These are phyloP conservation scores for Lasioglossum villosulum DNA, from an alignment of 2,888 invertebrate genomes.

Conservation along the genomic window DNA sequence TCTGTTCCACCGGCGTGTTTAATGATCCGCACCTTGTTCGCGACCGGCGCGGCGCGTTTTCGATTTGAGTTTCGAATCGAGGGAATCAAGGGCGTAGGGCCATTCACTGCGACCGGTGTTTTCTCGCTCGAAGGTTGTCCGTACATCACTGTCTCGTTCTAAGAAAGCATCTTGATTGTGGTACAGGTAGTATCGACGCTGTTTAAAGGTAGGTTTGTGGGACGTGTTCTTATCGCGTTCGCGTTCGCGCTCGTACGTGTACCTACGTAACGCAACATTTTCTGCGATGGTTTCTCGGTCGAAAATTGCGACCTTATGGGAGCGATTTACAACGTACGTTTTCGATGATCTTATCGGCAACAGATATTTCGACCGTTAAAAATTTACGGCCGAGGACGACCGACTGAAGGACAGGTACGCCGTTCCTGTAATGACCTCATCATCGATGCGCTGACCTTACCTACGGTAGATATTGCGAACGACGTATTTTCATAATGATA, in stretches of 20 bases:
- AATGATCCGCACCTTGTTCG: conserved; percentile 6
- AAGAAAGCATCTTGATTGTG: conserved; percentile 26
- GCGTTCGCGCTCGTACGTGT: neutral
- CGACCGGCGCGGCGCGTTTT: conserved; percentile 7
- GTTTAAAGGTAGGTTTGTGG: neutral
- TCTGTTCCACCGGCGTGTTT: neutral
- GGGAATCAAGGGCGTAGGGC: conserved; percentile 57
- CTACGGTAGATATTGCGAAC: conserved; percentile 39
- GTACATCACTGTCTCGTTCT: conserved; percentile 29
- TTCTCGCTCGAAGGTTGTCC: conserved; percentile 42
- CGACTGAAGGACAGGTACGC: conserved; percentile 48
- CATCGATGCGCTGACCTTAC: conserved; percentile 48
- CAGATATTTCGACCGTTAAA: conserved; percentile 44
- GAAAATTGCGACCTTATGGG: neutral
- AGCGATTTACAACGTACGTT: conserved; percentile 13
- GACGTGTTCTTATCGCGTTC: neutral
- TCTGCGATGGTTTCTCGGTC: neutral
- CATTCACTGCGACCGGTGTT: conserved; percentile 53
- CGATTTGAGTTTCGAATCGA: conserved; percentile 27
- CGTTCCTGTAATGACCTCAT: conserved; percentile 50
- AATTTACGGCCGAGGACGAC: conserved; percentile 51
- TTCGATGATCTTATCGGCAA: conserved; percentile 9
- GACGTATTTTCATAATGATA: conserved; percentile 29
- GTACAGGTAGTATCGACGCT: neutral
- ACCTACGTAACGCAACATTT: neutral